Evolutionary conservation across 1,140 invertebrate species (phyloP).

Genomic region (Drosophila saltans): DNA sequence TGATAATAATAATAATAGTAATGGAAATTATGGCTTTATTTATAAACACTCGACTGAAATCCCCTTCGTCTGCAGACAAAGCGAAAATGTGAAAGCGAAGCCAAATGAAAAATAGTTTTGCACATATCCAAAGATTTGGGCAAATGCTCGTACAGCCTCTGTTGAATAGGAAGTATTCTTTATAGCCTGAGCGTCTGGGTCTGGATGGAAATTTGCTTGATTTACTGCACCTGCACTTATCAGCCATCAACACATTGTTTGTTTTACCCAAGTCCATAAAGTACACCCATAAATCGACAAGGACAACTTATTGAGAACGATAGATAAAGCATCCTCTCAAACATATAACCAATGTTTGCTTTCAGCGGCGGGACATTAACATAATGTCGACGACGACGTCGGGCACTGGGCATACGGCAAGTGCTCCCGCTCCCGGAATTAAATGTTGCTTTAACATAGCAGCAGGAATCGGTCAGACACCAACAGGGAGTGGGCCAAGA

Average conservation of each 20-base stretch:
- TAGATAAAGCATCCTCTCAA: slow-evolving; percentile 43
- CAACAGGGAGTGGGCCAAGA: background rate
- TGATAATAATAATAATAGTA: slow-evolving; percentile 31
- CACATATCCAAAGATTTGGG: too few relatives aligned
- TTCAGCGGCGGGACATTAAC: slow-evolving; percentile 32
- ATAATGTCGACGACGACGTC: slow-evolving; percentile 39
- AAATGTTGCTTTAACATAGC: slow-evolving; percentile 43
- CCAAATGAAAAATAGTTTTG: background rate
- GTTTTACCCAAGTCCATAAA: slow-evolving; percentile 52
- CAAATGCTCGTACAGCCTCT: background rate
- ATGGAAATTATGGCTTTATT: slow-evolving; percentile 33
- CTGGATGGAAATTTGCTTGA: background rate
- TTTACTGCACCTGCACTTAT: slow-evolving; percentile 59
- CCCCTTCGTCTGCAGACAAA: slow-evolving; percentile 18
- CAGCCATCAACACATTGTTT: slow-evolving; percentile 60
- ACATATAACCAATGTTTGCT: slow-evolving; percentile 30
- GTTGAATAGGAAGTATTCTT: background rate
- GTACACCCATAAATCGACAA: slow-evolving; percentile 64
- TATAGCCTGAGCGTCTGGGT: background rate
- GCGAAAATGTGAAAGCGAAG: background rate
- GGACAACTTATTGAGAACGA: slow-evolving; percentile 66
- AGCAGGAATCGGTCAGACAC: background rate
- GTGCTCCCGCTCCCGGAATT: slow-evolving; percentile 34
- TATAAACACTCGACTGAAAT: slow-evolving; percentile 35
- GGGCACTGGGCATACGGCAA: slow-evolving; percentile 10